Evolutionary conservation across 2,797 vertebrate genomes (phyloP).

Genomic region (Glyptemys insculpta): DNA sequence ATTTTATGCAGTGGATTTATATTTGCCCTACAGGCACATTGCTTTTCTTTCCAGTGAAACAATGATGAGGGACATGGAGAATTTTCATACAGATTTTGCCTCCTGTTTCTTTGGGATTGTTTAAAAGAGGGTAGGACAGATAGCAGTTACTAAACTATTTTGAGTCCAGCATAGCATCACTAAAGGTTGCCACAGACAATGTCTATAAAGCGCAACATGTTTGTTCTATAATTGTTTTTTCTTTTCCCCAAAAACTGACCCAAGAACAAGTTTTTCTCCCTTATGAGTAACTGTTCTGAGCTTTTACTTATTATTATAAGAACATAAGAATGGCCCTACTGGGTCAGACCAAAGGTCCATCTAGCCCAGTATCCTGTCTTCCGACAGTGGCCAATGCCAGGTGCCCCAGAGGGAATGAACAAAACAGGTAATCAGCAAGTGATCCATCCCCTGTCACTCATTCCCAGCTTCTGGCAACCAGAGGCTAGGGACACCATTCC

Average conservation of each 20-base stretch:
- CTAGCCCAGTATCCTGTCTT: too few species aligned
- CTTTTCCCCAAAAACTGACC: slow-evolving; percentile 55
- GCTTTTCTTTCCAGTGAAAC: slow-evolving; percentile 20
- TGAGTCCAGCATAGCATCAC: slow-evolving; percentile 43
- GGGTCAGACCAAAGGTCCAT: too few species aligned
- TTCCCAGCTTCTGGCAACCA: too few species aligned
- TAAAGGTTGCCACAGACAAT: slow-evolving; percentile 38
- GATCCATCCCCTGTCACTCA: too few species aligned
- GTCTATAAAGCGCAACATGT: slow-evolving; percentile 44
- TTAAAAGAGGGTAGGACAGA: slow-evolving; percentile 41
- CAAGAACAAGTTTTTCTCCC: slow-evolving; percentile 67
- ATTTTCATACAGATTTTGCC: neutral
- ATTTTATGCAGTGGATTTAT: neutral
- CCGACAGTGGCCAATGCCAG: too few species aligned
- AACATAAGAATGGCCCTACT: too few species aligned
- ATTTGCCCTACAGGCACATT: neutral
- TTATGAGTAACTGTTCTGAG: slow-evolving; percentile 58
- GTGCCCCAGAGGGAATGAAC: too few species aligned
- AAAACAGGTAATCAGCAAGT: too few species aligned
- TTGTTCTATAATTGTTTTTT: slow-evolving; percentile 69
- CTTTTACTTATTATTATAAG: slow-evolving; percentile 79
- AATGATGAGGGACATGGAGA: neutral
- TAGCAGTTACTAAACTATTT: slow-evolving; percentile 46
- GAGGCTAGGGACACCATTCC: too few species aligned
- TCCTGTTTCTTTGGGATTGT: slow-evolving; percentile 45